Base-by-base conservation (phyloP, 1,140 invertebrate species). In the Trichoplusia ni region DNA sequence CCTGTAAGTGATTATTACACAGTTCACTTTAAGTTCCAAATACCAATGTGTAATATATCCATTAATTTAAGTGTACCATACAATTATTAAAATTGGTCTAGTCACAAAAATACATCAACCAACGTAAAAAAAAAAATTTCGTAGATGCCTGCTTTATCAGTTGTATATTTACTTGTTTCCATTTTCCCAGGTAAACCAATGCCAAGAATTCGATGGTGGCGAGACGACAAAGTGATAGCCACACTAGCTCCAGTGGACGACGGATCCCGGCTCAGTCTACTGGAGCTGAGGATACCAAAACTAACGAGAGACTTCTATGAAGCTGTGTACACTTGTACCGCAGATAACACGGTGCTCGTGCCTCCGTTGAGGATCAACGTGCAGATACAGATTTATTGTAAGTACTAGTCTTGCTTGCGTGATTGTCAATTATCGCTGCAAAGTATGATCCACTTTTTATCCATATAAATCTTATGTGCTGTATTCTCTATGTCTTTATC, bases 291-390 rank as follows among this genome's bases (percentile, higher is more conserved):
- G 60, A 86, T 90, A 74, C 78, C 84, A 0, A 85, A 77, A 56
- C 69, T 90, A 7, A 81, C 75, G 8, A 77, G 96, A 73, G 92
- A 93, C 3, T 95, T 97, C 90, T 93, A 96, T 49, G 94, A 96
- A 81, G 94, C 95, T n/a, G 93, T 95, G 11, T 96, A 96, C 81
- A 96, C 95, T 14, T 97, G 96, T 82, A 95, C 96, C 78, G 96
- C 96, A n/a, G 94, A 94, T 71, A 97, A 97, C 89, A 97, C 84
- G 88, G 92, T 69, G 82, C 93, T 76, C 86, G 94, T 73, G 84
- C 95, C 72, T 82, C 94, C 81, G 80, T 93, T 86, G 86, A 92
- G 83, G 86, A 96, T 86, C 92, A 95, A 87, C 92, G 92, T 95
- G 47, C 93, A 94, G 62, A 93, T 96, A 60, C 94, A 95, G 73